phyloP scores from a whole-genome alignment of 1,140 invertebrate genomes.

The Eueides isabella region DNA sequence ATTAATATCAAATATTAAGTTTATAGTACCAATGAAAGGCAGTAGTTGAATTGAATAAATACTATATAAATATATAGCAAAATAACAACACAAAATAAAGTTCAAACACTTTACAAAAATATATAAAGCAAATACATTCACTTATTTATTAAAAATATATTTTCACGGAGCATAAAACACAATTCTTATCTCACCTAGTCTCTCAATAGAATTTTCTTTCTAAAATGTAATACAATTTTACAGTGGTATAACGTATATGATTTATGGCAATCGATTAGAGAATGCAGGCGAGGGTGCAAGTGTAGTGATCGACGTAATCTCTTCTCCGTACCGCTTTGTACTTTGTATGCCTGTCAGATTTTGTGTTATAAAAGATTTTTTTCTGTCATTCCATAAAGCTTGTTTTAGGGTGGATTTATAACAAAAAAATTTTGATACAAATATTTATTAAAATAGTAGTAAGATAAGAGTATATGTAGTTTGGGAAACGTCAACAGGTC shows the following conservation, averaged over 20 bases:
- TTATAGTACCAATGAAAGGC: too few relatives aligned
- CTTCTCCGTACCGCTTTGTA: not conserved
- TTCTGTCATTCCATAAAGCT: not conserved
- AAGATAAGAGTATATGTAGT: too few relatives aligned
- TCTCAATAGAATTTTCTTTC: constrained; percentile 13
- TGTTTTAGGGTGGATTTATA: not conserved
- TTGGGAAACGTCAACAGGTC: too few relatives aligned
- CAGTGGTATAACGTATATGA: constrained; percentile 4
- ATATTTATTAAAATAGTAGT: too few relatives aligned
- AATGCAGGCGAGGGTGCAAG: constrained; percentile 11
- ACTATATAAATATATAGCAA: too few relatives aligned
- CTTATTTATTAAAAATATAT: not conserved
- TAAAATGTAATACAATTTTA: constrained; percentile 10
- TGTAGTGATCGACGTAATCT: constrained; percentile 13
- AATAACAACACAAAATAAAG: too few relatives aligned
- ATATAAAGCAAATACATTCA: not conserved
- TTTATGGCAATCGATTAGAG: constrained; percentile 8
- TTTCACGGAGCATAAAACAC: not conserved
- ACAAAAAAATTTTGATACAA: not conserved
- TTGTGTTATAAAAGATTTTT: not conserved
- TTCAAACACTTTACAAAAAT: too few relatives aligned
- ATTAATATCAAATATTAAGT: too few relatives aligned
- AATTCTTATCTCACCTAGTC: constrained; percentile 4
- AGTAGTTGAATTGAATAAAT: too few relatives aligned
- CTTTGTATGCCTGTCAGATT: constrained; percentile 7